A percentile compares a stretch with the other conserved stretches of the same genome.
phyloP scores from a whole-genome alignment of 2,113 vertebrate species.

The Dipodomys ordii region DNA sequence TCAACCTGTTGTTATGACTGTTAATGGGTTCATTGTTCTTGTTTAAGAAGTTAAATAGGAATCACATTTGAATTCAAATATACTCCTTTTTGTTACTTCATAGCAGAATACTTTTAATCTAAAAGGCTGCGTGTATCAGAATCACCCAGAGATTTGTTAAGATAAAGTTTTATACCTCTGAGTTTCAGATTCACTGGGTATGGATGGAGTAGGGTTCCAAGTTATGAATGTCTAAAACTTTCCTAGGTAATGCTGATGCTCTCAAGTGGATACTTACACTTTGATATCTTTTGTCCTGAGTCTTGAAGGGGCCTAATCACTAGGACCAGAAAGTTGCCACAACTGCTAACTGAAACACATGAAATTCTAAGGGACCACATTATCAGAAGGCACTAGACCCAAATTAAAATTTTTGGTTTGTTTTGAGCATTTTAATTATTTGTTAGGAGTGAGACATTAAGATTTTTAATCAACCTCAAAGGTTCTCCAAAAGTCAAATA shows the following conservation, averaged over 20 bases:
- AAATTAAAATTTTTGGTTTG: slow-evolving; percentile 29
- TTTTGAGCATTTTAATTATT: slow-evolving; percentile 52
- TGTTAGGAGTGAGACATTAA: slow-evolving; percentile 12
- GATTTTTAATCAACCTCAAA: slow-evolving; percentile 50
- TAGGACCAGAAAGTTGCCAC: slow-evolving; percentile 11
- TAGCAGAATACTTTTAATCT: not conserved
- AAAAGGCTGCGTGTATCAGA: not conserved
- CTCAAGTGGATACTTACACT: not conserved
- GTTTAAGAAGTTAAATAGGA: not conserved
- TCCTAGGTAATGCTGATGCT: not conserved
- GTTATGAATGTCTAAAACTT: slow-evolving; percentile 58
- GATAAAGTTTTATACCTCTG: not conserved
- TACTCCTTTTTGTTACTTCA: slow-evolving; percentile 21
- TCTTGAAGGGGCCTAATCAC: not conserved
- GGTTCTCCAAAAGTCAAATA: slow-evolving; percentile 33
- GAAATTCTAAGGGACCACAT: slow-evolving; percentile 27
- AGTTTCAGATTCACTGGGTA: slow-evolving; percentile 18
- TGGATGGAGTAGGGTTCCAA: not conserved
- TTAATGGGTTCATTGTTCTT: not conserved
- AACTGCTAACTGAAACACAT: slow-evolving; percentile 29
- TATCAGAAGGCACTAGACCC: not conserved
- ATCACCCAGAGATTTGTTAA: slow-evolving; percentile 11
- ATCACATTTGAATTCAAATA: slow-evolving; percentile 27
- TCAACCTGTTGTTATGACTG: slow-evolving; percentile 19
- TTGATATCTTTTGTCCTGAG: not conserved